These are phyloP conservation scores for Pseudopodoces humilis DNA, from an alignment of 2,113 vertebrate genomes.

Conservation along the genomic window DNA sequence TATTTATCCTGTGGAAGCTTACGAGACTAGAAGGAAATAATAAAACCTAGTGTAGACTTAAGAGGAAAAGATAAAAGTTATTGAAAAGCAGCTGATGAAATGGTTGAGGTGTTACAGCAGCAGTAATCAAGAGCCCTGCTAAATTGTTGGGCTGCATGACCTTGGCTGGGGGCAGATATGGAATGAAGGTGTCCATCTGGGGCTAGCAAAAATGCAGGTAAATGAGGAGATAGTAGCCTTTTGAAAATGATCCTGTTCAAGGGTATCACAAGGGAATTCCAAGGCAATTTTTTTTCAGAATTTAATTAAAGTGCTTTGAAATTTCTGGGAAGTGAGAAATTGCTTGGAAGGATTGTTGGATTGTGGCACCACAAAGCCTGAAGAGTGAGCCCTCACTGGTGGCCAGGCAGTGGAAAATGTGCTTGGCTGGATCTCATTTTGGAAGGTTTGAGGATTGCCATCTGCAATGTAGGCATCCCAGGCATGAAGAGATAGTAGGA, in stretches of 20 bases:
- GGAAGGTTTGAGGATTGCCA: neutral
- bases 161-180: neutral
- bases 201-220: neutral
- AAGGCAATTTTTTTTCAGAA: neutral
- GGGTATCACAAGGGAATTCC: neutral
- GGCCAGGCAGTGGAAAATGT: neutral
- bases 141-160: fast-evolving
- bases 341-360: neutral
- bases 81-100: neutral
- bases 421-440: neutral
- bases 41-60: neutral
- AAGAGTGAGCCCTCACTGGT: neutral
- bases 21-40: neutral
- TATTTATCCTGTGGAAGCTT: neutral
- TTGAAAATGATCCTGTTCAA: neutral
- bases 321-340: neutral
- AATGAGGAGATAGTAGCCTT: neutral
- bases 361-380: neutral
- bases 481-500: neutral
- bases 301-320: neutral
- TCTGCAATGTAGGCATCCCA: neutral
- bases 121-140: neutral
- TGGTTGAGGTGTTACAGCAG: neutral
- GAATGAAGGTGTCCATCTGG: fast-evolving
- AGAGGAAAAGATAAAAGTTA: neutral